phyloP scores from a whole-genome alignment of 1,140 invertebrate species.

The Polyergus mexicanus region DNA sequence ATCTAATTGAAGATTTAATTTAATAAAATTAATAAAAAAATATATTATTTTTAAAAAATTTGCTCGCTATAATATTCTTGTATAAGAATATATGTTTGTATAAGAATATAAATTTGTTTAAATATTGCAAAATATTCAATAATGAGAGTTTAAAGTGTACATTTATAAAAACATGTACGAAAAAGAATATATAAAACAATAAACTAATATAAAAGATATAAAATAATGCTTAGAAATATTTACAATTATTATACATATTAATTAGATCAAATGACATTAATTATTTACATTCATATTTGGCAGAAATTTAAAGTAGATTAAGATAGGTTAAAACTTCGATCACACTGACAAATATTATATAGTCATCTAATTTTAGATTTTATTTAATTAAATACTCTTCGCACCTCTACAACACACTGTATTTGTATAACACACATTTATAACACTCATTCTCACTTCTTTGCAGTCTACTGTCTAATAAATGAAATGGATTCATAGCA shows the following conservation, averaged over 20 bases:
- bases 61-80: slow-evolving; percentile 1
- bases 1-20: slow-evolving; percentile 17
- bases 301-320: slow-evolving; percentile 53
- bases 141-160: slow-evolving; percentile 10
- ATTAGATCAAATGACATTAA: slow-evolving; percentile 30
- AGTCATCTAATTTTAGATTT: slow-evolving; percentile 83
- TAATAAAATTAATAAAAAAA: slow-evolving; percentile 23
- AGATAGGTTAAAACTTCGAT: slow-evolving; percentile 67
- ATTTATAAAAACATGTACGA: slow-evolving; percentile 13
- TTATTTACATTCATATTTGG: slow-evolving; percentile 9
- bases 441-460: slow-evolving; percentile 73
- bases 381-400: slow-evolving; percentile 86
- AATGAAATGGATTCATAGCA: slow-evolving; percentile 73
- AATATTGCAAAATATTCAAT: slow-evolving; percentile 10
- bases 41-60: slow-evolving; percentile 14
- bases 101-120: not conserved
- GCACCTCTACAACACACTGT: slow-evolving; percentile 85
- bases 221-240: slow-evolving; percentile 18
- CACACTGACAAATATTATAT: slow-evolving; percentile 51
- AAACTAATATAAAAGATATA: not conserved
- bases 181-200: slow-evolving; percentile 13
- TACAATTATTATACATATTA: slow-evolving; percentile 24
- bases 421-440: slow-evolving; percentile 81
- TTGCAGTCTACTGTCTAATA: slow-evolving; percentile 60
- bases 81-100: slow-evolving; percentile 17